These are phyloP conservation scores for Drosophila phalerata DNA, from an alignment of 2,888 invertebrate genomes.

Conservation along the genomic window DNA sequence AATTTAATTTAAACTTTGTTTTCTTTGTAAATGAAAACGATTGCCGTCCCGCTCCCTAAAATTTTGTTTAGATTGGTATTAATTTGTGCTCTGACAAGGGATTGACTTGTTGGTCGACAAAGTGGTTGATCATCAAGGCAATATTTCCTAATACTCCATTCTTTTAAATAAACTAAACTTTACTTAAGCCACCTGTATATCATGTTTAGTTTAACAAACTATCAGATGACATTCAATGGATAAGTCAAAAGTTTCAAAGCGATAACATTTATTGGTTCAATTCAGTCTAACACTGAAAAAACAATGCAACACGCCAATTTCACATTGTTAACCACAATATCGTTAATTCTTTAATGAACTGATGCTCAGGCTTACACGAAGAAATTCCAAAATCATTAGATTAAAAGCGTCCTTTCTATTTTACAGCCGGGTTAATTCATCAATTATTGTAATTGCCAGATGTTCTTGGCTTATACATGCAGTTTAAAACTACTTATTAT, in stretches of 20 bases:
- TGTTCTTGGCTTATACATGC: conserved; percentile 18
- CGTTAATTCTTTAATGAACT: conserved; percentile 71
- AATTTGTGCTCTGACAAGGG: neutral
- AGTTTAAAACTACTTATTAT: conserved; percentile 48
- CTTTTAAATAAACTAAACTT: neutral
- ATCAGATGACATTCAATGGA: neutral
- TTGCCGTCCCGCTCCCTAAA: neutral
- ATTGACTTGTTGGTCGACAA: neutral
- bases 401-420: conserved; percentile 51
- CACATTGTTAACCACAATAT: conserved; percentile 66
- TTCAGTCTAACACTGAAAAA: conserved; percentile 34
- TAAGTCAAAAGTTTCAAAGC: neutral
- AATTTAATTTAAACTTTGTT: neutral
- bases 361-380: conserved; percentile 42
- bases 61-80: neutral
- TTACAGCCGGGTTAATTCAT: conserved; percentile 41
- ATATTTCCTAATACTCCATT: neutral
- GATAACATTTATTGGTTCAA: conserved; percentile 39
- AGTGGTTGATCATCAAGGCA: too few relatives aligned
- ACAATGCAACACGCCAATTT: conserved; percentile 37
- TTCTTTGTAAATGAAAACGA: too few relatives aligned
- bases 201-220: neutral
- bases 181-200: neutral
- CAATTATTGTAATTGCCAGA: conserved; percentile 10
- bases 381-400: conserved; percentile 52